Conservation (phyloP, 2,888 invertebrate genomes). For the Andrena bucephala region DNA sequence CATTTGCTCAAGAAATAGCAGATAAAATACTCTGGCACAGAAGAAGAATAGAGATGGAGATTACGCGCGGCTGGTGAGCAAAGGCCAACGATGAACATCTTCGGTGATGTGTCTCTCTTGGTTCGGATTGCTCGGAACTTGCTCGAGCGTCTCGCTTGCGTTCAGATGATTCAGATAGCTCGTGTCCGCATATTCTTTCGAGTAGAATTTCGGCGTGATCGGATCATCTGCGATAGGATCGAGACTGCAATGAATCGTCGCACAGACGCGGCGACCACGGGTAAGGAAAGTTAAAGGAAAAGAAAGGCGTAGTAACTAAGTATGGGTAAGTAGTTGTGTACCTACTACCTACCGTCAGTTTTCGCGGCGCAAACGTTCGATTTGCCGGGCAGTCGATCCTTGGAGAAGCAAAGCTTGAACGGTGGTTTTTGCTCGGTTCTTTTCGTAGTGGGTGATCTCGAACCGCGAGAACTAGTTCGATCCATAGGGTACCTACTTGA, state of each 20-base stretch:
- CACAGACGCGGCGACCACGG: no score
- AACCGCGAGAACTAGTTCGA: constrained; percentile 10
- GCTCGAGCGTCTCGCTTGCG: constrained; percentile 61
- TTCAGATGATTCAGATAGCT: constrained; percentile 51
- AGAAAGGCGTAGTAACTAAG: no score
- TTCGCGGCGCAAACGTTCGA: constrained; percentile 73
- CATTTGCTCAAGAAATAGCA: no score
- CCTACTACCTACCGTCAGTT: constrained; percentile 68
- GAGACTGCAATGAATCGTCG: background rate
- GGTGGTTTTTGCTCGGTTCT: constrained; percentile 74
- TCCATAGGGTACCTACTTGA: constrained; percentile 13
- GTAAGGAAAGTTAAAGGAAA: no score
- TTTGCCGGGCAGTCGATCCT: constrained; percentile 74
- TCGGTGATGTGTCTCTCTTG: constrained; percentile 69
- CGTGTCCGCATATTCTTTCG: constrained; percentile 64
- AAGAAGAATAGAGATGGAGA: background rate
- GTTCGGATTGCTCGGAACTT: constrained; percentile 64
- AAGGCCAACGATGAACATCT: constrained; percentile 69
- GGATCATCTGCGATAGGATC: constrained; percentile 70
- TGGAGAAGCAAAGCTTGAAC: constrained; percentile 79
- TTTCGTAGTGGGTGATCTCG: constrained; percentile 34
- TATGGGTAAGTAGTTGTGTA: no score
- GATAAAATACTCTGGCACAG: background rate
- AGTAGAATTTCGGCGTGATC: constrained; percentile 79
- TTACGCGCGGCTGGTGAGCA: constrained; percentile 79